Evolutionary conservation across 2,888 invertebrate species (phyloP).

Genomic region (Aproaerema taeniolella): DNA sequence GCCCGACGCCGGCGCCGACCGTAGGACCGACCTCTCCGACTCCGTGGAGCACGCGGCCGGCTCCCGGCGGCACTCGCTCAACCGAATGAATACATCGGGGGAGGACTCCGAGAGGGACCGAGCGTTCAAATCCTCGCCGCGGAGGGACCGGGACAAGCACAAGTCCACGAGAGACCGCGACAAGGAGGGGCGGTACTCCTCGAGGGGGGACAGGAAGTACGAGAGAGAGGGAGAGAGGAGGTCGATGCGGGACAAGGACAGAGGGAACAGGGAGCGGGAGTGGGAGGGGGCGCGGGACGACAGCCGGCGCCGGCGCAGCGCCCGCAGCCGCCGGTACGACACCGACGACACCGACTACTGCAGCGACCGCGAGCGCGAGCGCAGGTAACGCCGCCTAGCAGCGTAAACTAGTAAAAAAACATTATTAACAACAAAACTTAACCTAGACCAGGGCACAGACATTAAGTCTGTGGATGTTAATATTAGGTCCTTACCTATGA

Average conservation of each 20-base stretch:
- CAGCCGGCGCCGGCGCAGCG: slow-evolving; percentile 51
- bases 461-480: too few relatives aligned
- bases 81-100: slow-evolving; percentile 53
- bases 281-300: slow-evolving; percentile 43
- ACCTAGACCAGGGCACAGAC: background rate
- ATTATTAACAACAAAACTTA: background rate
- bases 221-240: slow-evolving; percentile 42
- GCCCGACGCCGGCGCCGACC: slow-evolving; percentile 38
- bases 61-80: slow-evolving; percentile 48
- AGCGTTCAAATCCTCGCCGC: slow-evolving; percentile 50
- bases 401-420: slow-evolving; percentile 5
- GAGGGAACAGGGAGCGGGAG: slow-evolving; percentile 20
- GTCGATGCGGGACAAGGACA: slow-evolving; percentile 37
- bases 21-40: slow-evolving; percentile 46
- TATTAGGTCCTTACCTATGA: too few relatives aligned
- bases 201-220: slow-evolving; percentile 50
- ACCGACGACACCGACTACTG: slow-evolving; percentile 83
- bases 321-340: slow-evolving; percentile 74
- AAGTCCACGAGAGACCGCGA: slow-evolving; percentile 43
- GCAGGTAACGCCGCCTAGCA: too few relatives aligned
- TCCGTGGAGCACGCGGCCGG: slow-evolving; percentile 43
- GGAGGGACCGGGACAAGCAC: slow-evolving; percentile 51
- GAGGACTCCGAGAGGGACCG: slow-evolving; percentile 66
- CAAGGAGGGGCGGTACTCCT: slow-evolving; percentile 29
- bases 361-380: slow-evolving; percentile 80